phyloP scores from a whole-genome alignment of 2,888 invertebrate species.

The Melinaea menophilus region DNA sequence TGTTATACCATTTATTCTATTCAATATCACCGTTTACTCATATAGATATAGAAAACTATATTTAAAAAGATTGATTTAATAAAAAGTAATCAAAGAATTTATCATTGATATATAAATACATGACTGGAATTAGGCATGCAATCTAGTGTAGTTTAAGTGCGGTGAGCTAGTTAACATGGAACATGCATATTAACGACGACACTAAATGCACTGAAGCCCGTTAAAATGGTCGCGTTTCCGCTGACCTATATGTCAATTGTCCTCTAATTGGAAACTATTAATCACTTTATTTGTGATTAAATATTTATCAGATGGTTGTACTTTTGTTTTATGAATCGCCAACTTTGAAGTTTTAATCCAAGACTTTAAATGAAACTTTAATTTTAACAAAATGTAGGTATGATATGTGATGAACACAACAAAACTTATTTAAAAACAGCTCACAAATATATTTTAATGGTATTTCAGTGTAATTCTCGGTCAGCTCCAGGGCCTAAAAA shows the following conservation, averaged over 20 bases:
- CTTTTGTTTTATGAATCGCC: not conserved
- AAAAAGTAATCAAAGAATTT: too few species aligned
- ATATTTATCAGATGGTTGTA: not conserved
- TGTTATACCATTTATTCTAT: not conserved
- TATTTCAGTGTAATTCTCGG: not conserved
- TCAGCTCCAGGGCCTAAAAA: slow-evolving; percentile 14
- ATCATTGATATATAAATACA: too few species aligned
- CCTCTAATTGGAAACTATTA: not conserved
- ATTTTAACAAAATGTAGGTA: too few species aligned
- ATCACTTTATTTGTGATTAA: too few species aligned
- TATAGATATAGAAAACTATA: too few species aligned
- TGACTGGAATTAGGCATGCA: not conserved
- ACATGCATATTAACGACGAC: slow-evolving; percentile 19
- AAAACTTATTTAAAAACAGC: not conserved
- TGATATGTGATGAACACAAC: not conserved
- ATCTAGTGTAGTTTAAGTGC: slow-evolving; percentile 1
- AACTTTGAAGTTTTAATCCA: not conserved
- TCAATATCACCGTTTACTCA: too few species aligned
- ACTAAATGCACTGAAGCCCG: slow-evolving; percentile 12
- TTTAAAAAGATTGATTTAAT: too few species aligned
- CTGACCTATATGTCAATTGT: slow-evolving; percentile 11
- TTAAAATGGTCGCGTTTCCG: slow-evolving; percentile 16
- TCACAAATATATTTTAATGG: too few species aligned
- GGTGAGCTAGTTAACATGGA: slow-evolving; percentile 2
- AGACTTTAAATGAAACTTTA: too few species aligned